Base-by-base conservation (phyloP, 2,797 vertebrate species). In the Catostomus latipinnis region DNA sequence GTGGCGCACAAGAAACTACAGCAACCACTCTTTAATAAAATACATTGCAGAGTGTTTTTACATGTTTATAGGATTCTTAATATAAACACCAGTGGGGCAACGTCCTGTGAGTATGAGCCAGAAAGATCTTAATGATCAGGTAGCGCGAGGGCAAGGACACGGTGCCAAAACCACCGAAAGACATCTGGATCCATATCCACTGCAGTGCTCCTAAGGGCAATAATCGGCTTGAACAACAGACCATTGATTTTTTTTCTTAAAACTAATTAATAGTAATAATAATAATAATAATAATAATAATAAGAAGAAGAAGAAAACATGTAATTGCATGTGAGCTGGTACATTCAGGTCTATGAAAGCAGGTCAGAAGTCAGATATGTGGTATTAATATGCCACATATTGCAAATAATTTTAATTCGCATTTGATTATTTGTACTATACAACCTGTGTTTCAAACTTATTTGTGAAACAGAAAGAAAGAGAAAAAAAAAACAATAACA, bases 91-190 rank as follows among this genome's bases (percentile, higher is more conserved):
- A 53, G 63, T 54, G 63, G 53, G 13, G 53, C 73, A 71, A 62
- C 58, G 72, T 71, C 66, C 61, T 81, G 62, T 82, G 73, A 77
- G 43, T 10, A 48, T 16, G 43, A 76, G 83, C 83, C 81, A 80
- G 57, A 71, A 73, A 71, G 52, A 74, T 46, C 74, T 80, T 85
- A 82, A 82, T 85, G 74, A 85, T 70, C 74, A 85, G 81, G 81
- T 85, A 81, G 78, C 10, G 69, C 57, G 6, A 48, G 69, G 68
- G 68, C 10, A 54, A 62, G 46, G 34, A 74, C 48, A 11, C 69
- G 43, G 48, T 82, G 83, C 83, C 83, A 82, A 70, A 84, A 78
- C 80, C 83, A 80, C 66, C 50, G 72, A 62, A 84, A 54, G 60
- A 77, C 83, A 84, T 82, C 79, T 83, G 81, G 76, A 70, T 83